Evolutionary conservation across 2,113 vertebrate genomes (phyloP).

Genomic region (Thunnus thynnus): DNA sequence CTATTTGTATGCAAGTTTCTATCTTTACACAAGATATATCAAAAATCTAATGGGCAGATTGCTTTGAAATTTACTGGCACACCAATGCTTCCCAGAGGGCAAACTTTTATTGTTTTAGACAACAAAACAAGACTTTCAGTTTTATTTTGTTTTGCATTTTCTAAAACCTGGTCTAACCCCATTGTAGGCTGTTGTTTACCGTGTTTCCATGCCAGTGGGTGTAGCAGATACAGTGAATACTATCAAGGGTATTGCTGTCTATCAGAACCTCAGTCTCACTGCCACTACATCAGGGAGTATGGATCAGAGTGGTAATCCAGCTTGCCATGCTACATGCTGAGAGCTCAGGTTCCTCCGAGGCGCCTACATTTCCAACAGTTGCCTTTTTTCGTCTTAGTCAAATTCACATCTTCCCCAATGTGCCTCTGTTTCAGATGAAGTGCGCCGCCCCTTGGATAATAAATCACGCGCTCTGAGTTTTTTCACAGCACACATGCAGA

Average conservation of each 20-base stretch:
- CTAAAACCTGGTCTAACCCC: background rate
- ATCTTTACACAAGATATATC: too few species aligned
- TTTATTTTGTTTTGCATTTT: background rate
- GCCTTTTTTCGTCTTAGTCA: background rate
- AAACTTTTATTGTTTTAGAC: too few species aligned
- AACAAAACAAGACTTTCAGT: too few species aligned
- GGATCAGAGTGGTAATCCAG: background rate
- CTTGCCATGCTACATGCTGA: slow-evolving; percentile 2
- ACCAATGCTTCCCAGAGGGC: too few species aligned
- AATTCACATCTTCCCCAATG: background rate
- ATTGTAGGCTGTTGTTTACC: background rate
- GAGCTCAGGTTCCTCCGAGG: slow-evolving; percentile 13
- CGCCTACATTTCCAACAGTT: background rate
- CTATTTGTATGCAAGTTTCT: too few species aligned
- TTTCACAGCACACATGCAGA: slow-evolving; percentile 39
- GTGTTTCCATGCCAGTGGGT: slow-evolving; percentile 3
- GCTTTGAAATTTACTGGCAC: too few species aligned
- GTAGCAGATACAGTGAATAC: background rate
- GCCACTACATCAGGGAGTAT: background rate
- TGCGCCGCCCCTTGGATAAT: slow-evolving; percentile 6
- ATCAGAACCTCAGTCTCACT: slow-evolving; percentile 2
- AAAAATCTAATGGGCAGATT: too few species aligned
- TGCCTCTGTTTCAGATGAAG: slow-evolving; percentile 5
- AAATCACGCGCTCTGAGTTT: slow-evolving; percentile 1
- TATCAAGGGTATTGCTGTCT: slow-evolving; percentile 13